Evolutionary conservation across 2,888 invertebrate species (phyloP).

Genomic region (Ochropleura plecta): DNA sequence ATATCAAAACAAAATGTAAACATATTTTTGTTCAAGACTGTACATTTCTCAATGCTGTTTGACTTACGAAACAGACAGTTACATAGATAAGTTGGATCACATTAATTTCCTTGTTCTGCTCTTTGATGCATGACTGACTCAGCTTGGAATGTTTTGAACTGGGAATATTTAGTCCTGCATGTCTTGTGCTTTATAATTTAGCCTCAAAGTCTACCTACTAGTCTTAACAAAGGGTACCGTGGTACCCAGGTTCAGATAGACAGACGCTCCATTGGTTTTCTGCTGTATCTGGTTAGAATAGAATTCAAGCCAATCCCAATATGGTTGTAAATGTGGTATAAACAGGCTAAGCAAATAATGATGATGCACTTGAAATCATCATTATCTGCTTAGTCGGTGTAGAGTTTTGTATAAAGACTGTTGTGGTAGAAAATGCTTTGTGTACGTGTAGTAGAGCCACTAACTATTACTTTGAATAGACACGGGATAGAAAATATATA

Average conservation of each 20-base stretch:
- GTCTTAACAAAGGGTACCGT: not conserved
- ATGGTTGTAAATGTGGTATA: not conserved
- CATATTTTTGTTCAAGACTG: not conserved
- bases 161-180: slow-evolving; percentile 3
- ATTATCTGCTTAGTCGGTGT: too few relatives aligned
- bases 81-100: slow-evolving; percentile 35
- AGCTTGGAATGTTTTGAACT: slow-evolving; percentile 5
- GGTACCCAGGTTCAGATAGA: not conserved
- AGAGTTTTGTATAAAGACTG: not conserved
- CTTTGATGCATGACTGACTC: slow-evolving; percentile 29
- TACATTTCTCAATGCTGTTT: slow-evolving; percentile 14
- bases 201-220: too few relatives aligned
- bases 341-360: not conserved
- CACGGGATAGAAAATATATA: not conserved
- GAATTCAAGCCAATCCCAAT: not conserved
- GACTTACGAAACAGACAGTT: slow-evolving; percentile 45
- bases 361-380: not conserved
- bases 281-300: not conserved
- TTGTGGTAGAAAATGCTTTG: not conserved
- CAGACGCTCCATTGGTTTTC: not conserved
- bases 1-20: too few relatives aligned
- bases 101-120: slow-evolving; percentile 54
- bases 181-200: not conserved
- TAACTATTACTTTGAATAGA: not conserved
- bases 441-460: not conserved